These are phyloP conservation scores for Andrena bucephala DNA, from an alignment of 2,888 invertebrate genomes.

Conservation along the genomic window DNA sequence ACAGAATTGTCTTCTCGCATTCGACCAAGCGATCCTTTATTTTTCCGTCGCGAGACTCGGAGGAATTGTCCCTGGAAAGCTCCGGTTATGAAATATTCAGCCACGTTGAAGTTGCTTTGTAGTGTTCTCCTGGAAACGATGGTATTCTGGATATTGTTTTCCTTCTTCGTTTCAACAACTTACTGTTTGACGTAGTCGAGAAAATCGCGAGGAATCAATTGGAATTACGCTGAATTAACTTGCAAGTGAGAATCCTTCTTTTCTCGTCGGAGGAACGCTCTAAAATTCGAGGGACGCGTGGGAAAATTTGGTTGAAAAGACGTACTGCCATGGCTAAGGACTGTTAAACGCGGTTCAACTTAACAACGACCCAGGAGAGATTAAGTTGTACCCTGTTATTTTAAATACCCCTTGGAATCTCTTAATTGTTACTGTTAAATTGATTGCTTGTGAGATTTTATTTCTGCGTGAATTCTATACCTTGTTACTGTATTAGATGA, in stretches of 20 bases:
- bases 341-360: conserved; percentile 38
- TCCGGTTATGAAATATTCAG: neutral
- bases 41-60: neutral
- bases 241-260: conserved; percentile 17
- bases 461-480: conserved; percentile 56
- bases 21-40: neutral
- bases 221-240: neutral
- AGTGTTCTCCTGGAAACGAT: conserved; percentile 17
- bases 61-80: too few species aligned
- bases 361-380: conserved; percentile 46
- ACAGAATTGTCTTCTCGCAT: conserved; percentile 11
- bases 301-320: conserved; percentile 11
- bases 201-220: conserved; percentile 9
- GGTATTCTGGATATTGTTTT: conserved; percentile 1
- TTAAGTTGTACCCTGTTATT: conserved; percentile 59
- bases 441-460: conserved; percentile 51
- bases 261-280: neutral
- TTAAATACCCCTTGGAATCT: conserved; percentile 12
- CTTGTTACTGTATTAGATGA: conserved; percentile 54
- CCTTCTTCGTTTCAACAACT: neutral
- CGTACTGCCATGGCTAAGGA: conserved; percentile 20
- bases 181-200: neutral
- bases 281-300: conserved; percentile 11
- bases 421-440: conserved; percentile 57
- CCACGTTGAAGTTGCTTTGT: conserved; percentile 30